phyloP scores from a whole-genome alignment of 2,113 vertebrate genomes.

The Hippoglossus stenolepis region DNA sequence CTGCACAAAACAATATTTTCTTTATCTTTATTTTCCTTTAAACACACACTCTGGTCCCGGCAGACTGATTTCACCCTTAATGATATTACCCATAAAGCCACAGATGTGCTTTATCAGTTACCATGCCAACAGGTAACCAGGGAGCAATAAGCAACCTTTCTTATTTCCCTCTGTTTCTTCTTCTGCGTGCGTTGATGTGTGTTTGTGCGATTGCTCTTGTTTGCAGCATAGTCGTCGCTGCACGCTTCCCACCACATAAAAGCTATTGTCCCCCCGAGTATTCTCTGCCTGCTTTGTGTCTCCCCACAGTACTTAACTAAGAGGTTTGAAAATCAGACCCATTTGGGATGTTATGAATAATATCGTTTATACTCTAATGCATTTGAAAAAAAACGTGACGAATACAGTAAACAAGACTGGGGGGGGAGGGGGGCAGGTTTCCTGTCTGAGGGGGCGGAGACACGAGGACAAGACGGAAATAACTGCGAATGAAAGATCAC shows the following conservation, averaged over 20 bases:
- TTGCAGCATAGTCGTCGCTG: slow-evolving; percentile 6
- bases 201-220: neutral
- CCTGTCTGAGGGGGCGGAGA: too few species aligned
- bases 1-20: slow-evolving; percentile 17
- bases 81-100: slow-evolving; percentile 2
- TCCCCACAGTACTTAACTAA: slow-evolving; percentile 11
- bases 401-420: neutral
- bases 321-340: slow-evolving; percentile 27
- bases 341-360: slow-evolving; percentile 38
- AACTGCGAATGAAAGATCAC: too few species aligned
- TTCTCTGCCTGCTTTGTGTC: slow-evolving; percentile 15
- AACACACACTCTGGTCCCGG: neutral
- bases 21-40: slow-evolving; percentile 3
- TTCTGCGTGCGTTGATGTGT: neutral
- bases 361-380: slow-evolving; percentile 12
- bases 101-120: slow-evolving; percentile 53
- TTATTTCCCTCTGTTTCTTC: slow-evolving; percentile 22
- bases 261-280: slow-evolving; percentile 29
- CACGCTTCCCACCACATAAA: slow-evolving; percentile 22
- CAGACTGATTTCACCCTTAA: neutral
- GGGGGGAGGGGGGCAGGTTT: too few species aligned
- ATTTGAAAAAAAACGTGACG: neutral
- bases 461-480: too few species aligned
- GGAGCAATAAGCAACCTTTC: slow-evolving; percentile 40
- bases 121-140: slow-evolving; percentile 52